Percentiles rank a stretch among this genome's conserved stretches.
These are phyloP conservation scores for Rattus rattus DNA, from an alignment of 2,113 vertebrate species.

Conservation along the genomic window DNA sequence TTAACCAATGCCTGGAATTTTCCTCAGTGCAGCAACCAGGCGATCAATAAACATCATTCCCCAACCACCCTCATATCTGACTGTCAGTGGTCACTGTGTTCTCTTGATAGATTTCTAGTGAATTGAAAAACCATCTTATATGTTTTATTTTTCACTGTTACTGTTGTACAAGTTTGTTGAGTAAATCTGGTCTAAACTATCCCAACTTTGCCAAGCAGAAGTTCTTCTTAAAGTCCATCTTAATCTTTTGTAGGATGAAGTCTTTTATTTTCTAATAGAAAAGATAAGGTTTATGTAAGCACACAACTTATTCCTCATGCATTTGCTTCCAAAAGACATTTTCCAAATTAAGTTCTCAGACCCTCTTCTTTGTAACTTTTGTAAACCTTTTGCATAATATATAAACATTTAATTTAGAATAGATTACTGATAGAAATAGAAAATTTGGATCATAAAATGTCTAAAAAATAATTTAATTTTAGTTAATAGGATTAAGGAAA, in stretches of 20 bases:
- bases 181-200: not conserved
- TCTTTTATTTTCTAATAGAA: not conserved
- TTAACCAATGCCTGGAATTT: not conserved
- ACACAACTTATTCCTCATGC: not conserved
- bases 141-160: not conserved
- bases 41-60: not conserved
- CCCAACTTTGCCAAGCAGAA: not conserved
- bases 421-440: not conserved
- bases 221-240: not conserved
- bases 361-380: slow-evolving; percentile 43
- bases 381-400: not conserved
- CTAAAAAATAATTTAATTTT: not conserved
- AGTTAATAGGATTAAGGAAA: not conserved
- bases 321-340: slow-evolving; percentile 8
- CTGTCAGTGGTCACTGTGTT: not conserved
- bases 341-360: slow-evolving; percentile 35
- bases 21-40: not conserved
- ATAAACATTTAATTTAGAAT: slow-evolving; percentile 18
- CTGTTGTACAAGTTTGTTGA: not conserved
- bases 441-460: not conserved
- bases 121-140: not conserved
- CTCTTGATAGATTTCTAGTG: not conserved
- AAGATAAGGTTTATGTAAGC: not conserved
- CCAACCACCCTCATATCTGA: not conserved
- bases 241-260: not conserved